Conservation (phyloP, 2,888 invertebrate genomes). For the Dinocampus coccinellae region DNA sequence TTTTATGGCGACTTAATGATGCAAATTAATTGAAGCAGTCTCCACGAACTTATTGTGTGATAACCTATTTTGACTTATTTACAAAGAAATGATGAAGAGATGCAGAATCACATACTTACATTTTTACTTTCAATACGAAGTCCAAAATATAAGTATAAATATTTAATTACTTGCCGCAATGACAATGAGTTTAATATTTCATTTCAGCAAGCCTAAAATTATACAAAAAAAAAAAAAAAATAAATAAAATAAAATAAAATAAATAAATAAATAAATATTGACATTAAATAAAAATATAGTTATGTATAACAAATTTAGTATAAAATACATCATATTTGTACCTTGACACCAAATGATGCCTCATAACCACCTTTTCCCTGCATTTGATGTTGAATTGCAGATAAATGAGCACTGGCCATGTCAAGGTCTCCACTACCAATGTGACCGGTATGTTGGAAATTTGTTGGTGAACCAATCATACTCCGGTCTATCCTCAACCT, state of each 20-base stretch:
- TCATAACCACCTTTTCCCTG: conserved; percentile 96
- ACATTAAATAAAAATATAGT: background rate
- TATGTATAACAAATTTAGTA: too few relatives aligned
- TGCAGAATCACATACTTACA: background rate
- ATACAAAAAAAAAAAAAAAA: conserved; percentile 17
- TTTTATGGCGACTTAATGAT: background rate
- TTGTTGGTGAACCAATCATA: conserved; percentile 96
- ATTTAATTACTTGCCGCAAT: background rate
- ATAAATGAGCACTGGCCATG: conserved; percentile 84
- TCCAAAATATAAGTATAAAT: conserved; percentile 15
- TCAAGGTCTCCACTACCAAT: conserved; percentile 92
- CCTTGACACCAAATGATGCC: conserved; percentile 77
- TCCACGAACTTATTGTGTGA: background rate
- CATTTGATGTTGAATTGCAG: conserved; percentile 94
- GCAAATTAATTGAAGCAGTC: background rate
- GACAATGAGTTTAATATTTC: conserved; percentile 38
- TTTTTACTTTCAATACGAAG: background rate
- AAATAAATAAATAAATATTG: background rate
- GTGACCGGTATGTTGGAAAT: conserved; percentile 95
- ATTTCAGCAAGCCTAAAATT: conserved; percentile 60
- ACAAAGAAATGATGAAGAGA: conserved; percentile 21
- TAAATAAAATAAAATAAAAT: background rate
- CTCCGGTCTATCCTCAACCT: conserved; percentile 88
- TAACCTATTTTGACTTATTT: conserved; percentile 16
- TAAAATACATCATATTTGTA: conserved; percentile 47